These are phyloP conservation scores for Pontoporia blainvillei DNA, from an alignment of 2,113 vertebrate species.

Conservation along the genomic window DNA sequence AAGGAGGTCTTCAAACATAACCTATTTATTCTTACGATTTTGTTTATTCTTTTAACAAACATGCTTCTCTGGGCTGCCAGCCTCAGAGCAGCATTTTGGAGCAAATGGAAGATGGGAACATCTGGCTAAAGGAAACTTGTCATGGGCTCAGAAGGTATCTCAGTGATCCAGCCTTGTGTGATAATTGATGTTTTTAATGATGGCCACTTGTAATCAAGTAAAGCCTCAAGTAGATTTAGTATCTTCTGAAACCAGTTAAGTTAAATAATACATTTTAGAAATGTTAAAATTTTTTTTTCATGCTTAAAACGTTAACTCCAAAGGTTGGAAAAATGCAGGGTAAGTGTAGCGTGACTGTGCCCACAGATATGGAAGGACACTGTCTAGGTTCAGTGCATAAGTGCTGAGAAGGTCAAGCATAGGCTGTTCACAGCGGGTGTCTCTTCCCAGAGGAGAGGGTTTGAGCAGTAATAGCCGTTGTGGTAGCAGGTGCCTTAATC, in stretches of 20 bases:
- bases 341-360: background rate
- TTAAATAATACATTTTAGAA: background rate
- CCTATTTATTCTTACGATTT: background rate
- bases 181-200: background rate
- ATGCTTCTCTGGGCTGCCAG: background rate
- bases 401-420: background rate
- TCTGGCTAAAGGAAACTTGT: background rate
- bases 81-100: background rate
- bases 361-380: background rate
- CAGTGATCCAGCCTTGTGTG: background rate
- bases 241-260: background rate
- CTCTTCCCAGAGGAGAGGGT: background rate
- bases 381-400: background rate
- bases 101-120: background rate
- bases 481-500: background rate
- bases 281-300: background rate
- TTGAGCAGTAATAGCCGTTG: background rate
- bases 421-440: accelerated
- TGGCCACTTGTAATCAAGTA: background rate
- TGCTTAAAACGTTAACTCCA: background rate
- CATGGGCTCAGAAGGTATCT: background rate
- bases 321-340: background rate
- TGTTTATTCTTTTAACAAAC: background rate
- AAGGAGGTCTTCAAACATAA: background rate
- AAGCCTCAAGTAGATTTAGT: background rate